Conservation (phyloP, 2,888 invertebrate species). For the Busseola fusca region DNA sequence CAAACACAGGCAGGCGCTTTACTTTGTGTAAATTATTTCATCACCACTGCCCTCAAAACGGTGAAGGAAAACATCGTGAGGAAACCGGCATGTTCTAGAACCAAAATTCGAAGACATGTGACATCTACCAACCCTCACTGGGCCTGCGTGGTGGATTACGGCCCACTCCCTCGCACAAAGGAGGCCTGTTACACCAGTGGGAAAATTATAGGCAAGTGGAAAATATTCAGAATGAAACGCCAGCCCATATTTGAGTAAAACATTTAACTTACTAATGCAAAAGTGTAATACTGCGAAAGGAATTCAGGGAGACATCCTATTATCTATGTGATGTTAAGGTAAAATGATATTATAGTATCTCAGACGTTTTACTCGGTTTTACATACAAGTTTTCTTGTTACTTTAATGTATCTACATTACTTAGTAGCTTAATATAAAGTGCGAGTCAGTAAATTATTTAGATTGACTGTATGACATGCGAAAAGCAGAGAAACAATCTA, state of each 20-base stretch:
- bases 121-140: too few species aligned
- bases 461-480: not conserved
- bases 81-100: too few species aligned
- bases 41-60: too few species aligned
- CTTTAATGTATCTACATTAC: conserved; percentile 9
- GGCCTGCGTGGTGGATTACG: too few species aligned
- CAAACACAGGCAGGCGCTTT: too few species aligned
- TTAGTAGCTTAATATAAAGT: not conserved
- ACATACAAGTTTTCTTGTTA: conserved; percentile 22
- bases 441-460: not conserved
- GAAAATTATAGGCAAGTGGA: too few species aligned
- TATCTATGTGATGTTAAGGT: conserved; percentile 26
- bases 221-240: not conserved
- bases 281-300: conserved; percentile 39
- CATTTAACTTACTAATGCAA: conserved; percentile 41
- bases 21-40: too few species aligned
- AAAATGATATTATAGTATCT: conserved; percentile 33
- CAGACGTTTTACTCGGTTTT: conserved; percentile 21
- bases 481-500: not conserved
- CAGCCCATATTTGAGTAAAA: not conserved
- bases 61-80: too few species aligned
- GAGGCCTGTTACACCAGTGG: too few species aligned
- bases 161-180: too few species aligned
- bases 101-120: too few species aligned
- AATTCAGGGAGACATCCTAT: conserved; percentile 16